Evolutionary conservation across 2,797 vertebrate species (phyloP), one percentile per base, ranked within the genome.

Genomic region (Eulemur mongoz): DNA sequence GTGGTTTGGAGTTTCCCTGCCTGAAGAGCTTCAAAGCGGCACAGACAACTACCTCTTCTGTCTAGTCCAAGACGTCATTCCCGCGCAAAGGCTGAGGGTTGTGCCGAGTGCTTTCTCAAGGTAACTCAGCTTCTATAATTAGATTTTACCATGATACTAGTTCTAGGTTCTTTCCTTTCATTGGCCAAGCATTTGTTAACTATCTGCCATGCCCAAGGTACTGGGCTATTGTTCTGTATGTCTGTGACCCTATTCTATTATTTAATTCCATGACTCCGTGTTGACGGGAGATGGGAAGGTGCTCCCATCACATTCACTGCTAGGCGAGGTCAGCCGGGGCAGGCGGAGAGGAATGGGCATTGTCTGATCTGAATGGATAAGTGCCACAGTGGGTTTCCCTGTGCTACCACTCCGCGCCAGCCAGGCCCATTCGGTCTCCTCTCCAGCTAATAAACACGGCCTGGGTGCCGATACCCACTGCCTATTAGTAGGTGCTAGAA

Each of bases 401-500:
- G 76, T 87, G 80, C 30, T 25, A 14, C 38, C 20, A 45, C 22
- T 86, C 54, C 82, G 38, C 23, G 23, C 54, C 83, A 45, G 30
- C n/a, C 54, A 20, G 63, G 90, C 86, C 82, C 86, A 85, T 84
- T 81, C 86, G 12, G 25, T 23, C 43, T 89, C 93, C 86, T 91
- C 87, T 78, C 43, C 23, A 65, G 83, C 52, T 75, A 52, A 59
- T 72, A 63, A 95, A 82, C 80, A 93, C 6, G 10, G 35, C n/a
- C 1, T 14, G 67, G 35, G 45, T 22, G 69, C 69, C 82, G 38
- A 45, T 38, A 35, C 69, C 81, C 79, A 35, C 11, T n/a, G 92
- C 32, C 93, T 94, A 83, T 92, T 94, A 79, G 95, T 92, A 96
- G 78, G 10, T 27, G 30, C 48, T 57, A 57, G 93, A 88, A 61